phyloP scores from a whole-genome alignment of 2,113 vertebrate species.

The Cebidichthys violaceus region DNA sequence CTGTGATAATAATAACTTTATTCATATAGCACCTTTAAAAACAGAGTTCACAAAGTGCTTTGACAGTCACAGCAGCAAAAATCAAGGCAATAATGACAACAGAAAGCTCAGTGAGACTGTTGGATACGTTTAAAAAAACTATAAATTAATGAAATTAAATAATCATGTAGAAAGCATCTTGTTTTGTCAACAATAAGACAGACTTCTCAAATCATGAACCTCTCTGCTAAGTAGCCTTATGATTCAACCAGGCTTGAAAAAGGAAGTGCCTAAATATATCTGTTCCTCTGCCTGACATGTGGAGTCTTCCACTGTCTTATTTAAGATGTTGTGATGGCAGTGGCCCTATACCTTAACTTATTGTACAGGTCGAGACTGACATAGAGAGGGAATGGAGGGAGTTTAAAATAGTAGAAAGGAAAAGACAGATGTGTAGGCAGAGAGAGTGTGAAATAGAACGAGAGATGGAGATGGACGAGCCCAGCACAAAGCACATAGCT shows the following conservation, averaged over 20 bases:
- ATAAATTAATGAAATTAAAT: too few relatives aligned
- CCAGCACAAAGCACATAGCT: constrained; percentile 68
- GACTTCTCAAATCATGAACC: constrained; percentile 26
- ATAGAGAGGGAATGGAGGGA: constrained; percentile 3
- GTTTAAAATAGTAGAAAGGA: constrained; percentile 34
- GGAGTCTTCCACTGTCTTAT: constrained; percentile 37
- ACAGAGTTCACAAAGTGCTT: too few relatives aligned
- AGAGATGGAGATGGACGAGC: constrained; percentile 61
- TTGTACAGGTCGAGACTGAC: constrained; percentile 32
- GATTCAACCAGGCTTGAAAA: constrained; percentile 28
- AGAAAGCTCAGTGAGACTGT: too few relatives aligned
- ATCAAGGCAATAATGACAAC: too few relatives aligned
- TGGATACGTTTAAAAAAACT: too few relatives aligned
- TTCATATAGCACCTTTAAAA: too few relatives aligned
- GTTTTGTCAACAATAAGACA: background rate
- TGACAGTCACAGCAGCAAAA: too few relatives aligned
- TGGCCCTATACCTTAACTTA: constrained; percentile 42
- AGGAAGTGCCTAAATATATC: constrained; percentile 29
- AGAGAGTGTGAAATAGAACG: constrained; percentile 39
- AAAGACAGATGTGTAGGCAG: constrained; percentile 18
- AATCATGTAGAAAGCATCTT: background rate
- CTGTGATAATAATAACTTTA: too few relatives aligned
- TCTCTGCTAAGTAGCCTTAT: constrained; percentile 28
- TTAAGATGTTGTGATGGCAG: constrained; percentile 52
- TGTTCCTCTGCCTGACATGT: constrained; percentile 46